Percentiles rank a stretch among this genome's conserved stretches.
Evolutionary conservation across 2,888 invertebrate genomes (phyloP).

Genomic region (Macrosoma leucophasiata): DNA sequence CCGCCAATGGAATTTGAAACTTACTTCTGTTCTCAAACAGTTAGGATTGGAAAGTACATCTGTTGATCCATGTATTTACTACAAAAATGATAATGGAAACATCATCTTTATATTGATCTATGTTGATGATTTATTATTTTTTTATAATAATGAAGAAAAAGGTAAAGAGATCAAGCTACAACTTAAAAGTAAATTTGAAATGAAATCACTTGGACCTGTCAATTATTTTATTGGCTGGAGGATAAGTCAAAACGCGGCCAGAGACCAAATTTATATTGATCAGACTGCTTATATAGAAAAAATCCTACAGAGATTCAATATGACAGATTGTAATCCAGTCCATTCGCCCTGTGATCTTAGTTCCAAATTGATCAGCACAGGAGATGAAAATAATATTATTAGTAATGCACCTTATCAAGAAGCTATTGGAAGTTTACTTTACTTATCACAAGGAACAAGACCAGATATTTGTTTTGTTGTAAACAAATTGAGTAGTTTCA

Average conservation of each 20-base stretch:
- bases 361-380: too few species aligned
- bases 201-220: constrained; percentile 16
- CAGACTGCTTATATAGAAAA: constrained; percentile 18
- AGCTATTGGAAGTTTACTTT: constrained; percentile 10
- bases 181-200: constrained; percentile 14
- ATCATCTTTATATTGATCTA: constrained; percentile 19
- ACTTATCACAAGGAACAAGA: constrained; percentile 15
- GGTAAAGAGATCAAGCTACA: constrained; percentile 11
- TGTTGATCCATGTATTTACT: constrained; percentile 22
- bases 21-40: constrained; percentile 11
- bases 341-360: too few species aligned
- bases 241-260: constrained; percentile 10
- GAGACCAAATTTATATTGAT: constrained; percentile 9
- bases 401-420: constrained; percentile 8
- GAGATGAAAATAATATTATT: too few species aligned
- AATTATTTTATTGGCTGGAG: constrained; percentile 15
- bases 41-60: constrained; percentile 16
- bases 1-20: constrained; percentile 19
- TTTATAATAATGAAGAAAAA: constrained; percentile 4
- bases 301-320: constrained; percentile 13
- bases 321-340: constrained; percentile 15
- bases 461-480: constrained; percentile 15
- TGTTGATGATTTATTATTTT: constrained; percentile 24
- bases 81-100: too few species aligned
- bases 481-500: constrained; percentile 13